Base-by-base conservation (phyloP, 2,888 invertebrate genomes). In the Athripsodes cinereus region DNA sequence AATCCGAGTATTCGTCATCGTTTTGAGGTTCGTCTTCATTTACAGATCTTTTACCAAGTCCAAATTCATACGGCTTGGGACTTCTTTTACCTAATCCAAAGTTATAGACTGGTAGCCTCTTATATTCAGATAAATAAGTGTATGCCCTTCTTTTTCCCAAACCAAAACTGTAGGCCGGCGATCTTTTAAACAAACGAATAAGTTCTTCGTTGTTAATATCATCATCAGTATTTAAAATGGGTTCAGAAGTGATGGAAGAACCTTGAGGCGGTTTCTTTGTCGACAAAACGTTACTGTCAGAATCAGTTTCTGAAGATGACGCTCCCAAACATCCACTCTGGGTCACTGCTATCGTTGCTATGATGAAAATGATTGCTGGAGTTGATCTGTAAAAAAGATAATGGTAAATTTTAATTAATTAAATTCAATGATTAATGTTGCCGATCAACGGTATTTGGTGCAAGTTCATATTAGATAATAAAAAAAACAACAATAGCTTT, bases 61-160 rank as follows among this genome's bases (percentile, higher is more conserved):
- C 77, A 67, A 74, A 79, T 35, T 74, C 78, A 67, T 76, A 77
- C 1, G 69, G 76, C 31, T 71, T 72, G 22, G 74, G 76, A 61
- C n/a, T 64, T 69, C 83, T 75, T 64, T 84, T 84, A 0, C 83
- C 84, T 47, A 84, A 68, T 13, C 83, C 84, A 64, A 84, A 84
- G 66, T 80, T 80, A 66, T 82, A 84, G 0, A 79, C 78, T 0
- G 78, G 78, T 5, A 84, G 72, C 62, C 85, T 72, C 64, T 85
- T 85, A 65, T 81, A 84, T 63, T 84, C 83, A 0, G 84, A 81
- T 0, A 83, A 82, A 66, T 84, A 84, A 66, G 81, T 82, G 67
- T 84, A 84, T 0, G 78, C 78, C 16, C 58, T 46, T 2, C 80
- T 66, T 65, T 81, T 81, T 49, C 80, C 81, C 1, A 81, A 68